Percentiles rank a stretch among this genome's conserved stretches.
Evolutionary conservation across 2,797 vertebrate species (phyloP).

Genomic region (Distichodus sexfasciatus): DNA sequence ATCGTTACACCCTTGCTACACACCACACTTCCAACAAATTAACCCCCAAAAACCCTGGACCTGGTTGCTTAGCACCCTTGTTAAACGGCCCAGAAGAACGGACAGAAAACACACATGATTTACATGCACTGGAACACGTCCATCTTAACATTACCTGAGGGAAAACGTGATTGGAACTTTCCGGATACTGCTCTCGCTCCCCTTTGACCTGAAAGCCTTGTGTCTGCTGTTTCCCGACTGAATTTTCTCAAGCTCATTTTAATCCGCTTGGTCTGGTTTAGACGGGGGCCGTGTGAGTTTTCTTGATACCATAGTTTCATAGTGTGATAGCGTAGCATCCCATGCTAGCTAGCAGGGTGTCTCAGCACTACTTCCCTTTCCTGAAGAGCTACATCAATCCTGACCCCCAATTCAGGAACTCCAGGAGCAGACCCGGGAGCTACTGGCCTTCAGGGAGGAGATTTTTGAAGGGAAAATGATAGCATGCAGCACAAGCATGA

Average conservation of each 20-base stretch:
- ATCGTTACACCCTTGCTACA: too few species aligned
- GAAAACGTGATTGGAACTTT: too few species aligned
- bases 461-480: slow-evolving; percentile 8
- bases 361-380: slow-evolving; percentile 32
- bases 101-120: too few species aligned
- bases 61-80: too few species aligned
- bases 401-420: slow-evolving; percentile 23
- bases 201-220: not conserved
- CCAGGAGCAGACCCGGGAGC: slow-evolving; percentile 8
- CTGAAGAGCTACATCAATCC: slow-evolving; percentile 38
- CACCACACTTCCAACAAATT: too few species aligned
- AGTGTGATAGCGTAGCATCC: slow-evolving; percentile 26
- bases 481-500: too few species aligned
- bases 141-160: too few species aligned
- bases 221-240: not conserved
- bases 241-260: not conserved
- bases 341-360: slow-evolving; percentile 40
- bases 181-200: not conserved
- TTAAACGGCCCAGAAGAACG: too few species aligned
- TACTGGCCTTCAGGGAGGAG: slow-evolving; percentile 15
- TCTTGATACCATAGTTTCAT: slow-evolving; percentile 45
- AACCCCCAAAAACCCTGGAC: too few species aligned
- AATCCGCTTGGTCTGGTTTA: slow-evolving; percentile 20
- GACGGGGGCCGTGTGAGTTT: slow-evolving; percentile 34
- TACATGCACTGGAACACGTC: too few species aligned